Conservation (phyloP, 2,888 invertebrate genomes). For the Chouioia cunea region DNA sequence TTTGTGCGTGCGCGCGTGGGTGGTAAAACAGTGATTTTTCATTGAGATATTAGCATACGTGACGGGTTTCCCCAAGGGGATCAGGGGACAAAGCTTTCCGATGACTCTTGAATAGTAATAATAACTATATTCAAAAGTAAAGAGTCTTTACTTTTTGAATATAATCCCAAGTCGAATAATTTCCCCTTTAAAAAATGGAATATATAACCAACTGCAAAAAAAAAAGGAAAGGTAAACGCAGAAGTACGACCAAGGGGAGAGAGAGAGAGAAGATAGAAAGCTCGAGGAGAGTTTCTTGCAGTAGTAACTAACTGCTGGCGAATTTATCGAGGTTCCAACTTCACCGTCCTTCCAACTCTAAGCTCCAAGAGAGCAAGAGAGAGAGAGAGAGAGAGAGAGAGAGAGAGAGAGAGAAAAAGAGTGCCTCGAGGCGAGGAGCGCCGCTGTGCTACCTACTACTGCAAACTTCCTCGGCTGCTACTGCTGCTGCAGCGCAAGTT, state of each 20-base stretch:
- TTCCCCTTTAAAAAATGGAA: constrained; percentile 4
- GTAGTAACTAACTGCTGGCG: constrained; percentile 64
- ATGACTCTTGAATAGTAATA: no score
- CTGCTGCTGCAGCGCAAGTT: constrained; percentile 49
- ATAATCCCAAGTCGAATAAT: no score
- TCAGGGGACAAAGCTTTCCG: no score
- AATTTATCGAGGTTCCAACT: constrained; percentile 64
- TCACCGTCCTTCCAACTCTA: constrained; percentile 16
- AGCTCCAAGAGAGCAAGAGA: constrained; percentile 20
- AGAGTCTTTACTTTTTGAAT: no score
- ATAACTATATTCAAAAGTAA: no score
- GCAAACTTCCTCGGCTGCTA: constrained; percentile 41
- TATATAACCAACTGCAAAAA: constrained; percentile 4
- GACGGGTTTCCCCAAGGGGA: no score
- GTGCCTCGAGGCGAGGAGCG: neutral
- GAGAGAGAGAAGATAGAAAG: constrained; percentile 19
- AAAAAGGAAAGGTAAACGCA: neutral
- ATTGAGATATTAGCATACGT: no score
- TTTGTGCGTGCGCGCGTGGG: no score
- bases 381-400: constrained; percentile 17
- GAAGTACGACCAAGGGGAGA: neutral
- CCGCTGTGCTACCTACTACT: neutral
- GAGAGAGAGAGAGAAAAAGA: constrained; percentile 20
- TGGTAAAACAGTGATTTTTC: no score
- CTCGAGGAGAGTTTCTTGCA: constrained; percentile 60